Conservation (phyloP, 30 jellyfish, hydroid and myxozoan genomes). For the Nemopilema nomurai region DNA sequence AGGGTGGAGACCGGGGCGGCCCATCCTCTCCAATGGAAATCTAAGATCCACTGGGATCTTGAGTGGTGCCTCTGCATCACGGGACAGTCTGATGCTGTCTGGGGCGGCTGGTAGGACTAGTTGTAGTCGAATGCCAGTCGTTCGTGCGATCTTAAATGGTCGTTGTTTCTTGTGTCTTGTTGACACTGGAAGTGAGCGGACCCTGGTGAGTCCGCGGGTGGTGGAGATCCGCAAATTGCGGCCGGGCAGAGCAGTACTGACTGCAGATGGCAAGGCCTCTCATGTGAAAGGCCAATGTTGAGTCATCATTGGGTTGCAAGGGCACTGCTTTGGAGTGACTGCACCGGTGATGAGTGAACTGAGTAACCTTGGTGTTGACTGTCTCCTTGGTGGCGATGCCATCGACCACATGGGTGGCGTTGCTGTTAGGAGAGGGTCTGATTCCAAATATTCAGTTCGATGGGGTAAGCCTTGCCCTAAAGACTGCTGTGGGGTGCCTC, state of each 20-base stretch:
- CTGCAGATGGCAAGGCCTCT: constrained; percentile 10
- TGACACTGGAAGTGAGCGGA: constrained; percentile 19
- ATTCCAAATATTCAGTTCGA: no score
- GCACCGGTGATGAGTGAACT: not conserved
- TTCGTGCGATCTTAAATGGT: constrained; percentile 19
- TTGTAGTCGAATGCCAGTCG: constrained; percentile 18
- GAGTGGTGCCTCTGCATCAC: constrained; percentile 8
- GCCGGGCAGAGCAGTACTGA: constrained; percentile 23
- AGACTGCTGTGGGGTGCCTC: constrained; percentile 12
- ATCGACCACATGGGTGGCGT: no score
- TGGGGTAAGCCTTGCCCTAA: constrained; percentile 1
- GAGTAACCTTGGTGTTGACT: not conserved
- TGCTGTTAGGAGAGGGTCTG: no score
- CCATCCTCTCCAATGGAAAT: not conserved
- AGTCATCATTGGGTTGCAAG: no score
- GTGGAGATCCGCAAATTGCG: constrained; percentile 32
- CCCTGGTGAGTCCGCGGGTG: constrained; percentile 4
- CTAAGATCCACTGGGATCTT: not conserved
- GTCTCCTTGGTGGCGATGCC: no score
- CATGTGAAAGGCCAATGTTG: constrained; percentile 19
- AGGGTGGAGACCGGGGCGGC: constrained; percentile 37
- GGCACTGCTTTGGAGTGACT: not conserved
- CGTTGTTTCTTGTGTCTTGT: constrained; percentile 15
- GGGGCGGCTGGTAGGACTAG: constrained; percentile 38
- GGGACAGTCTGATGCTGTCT: constrained; percentile 31